Evolutionary conservation across 2,888 invertebrate genomes (phyloP).

Genomic region (Trissoscelio sp.): DNA sequence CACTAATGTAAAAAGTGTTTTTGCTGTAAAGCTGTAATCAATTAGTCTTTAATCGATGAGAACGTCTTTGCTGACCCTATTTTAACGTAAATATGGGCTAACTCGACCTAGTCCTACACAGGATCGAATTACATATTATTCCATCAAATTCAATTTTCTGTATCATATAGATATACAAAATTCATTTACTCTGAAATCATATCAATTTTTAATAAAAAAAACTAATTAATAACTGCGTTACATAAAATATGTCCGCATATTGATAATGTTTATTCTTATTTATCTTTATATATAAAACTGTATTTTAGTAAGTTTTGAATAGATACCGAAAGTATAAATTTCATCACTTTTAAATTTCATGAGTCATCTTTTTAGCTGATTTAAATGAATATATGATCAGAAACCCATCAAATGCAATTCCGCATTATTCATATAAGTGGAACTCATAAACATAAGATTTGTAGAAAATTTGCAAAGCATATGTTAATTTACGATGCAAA

Average conservation of each 20-base stretch:
- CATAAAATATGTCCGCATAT: too few species aligned
- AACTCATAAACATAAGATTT: conserved; percentile 47
- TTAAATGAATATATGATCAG: conserved; percentile 45
- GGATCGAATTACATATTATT: neutral
- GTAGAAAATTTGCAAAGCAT: conserved; percentile 21
- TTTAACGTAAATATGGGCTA: conserved; percentile 22
- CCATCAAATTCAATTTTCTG: neutral
- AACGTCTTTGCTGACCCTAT: conserved; percentile 29
- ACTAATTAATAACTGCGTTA: too few species aligned
- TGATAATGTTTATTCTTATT: too few species aligned
- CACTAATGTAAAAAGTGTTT: too few species aligned
- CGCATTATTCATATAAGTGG: conserved; percentile 40
- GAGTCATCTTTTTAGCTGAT: conserved; percentile 36
- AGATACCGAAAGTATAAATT: too few species aligned
- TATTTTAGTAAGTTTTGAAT: too few species aligned
- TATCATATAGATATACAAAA: too few species aligned
- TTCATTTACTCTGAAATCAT: too few species aligned
- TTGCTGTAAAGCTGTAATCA: conserved; percentile 27
- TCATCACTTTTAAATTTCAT: too few species aligned
- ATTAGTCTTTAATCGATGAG: conserved; percentile 27
- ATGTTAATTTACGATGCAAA: conserved; percentile 45
- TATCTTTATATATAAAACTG: too few species aligned
- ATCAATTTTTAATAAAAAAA: too few species aligned
- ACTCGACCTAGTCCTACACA: conserved; percentile 5
- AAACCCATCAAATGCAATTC: conserved; percentile 30